phyloP scores from a whole-genome alignment of 2,113 vertebrate genomes.

The Stegostoma tigrinum region DNA sequence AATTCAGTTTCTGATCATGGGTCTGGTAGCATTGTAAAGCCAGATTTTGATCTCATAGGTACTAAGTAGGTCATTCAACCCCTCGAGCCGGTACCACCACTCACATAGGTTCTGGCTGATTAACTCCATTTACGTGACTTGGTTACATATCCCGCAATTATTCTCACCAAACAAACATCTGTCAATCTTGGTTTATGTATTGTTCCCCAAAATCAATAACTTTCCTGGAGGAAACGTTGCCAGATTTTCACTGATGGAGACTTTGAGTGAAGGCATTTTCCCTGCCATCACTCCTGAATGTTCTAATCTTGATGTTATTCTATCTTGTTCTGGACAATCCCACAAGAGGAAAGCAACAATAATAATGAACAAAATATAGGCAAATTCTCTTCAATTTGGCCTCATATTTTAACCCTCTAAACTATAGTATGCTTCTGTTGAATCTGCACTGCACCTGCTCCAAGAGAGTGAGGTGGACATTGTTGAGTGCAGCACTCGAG shows the following conservation, averaged over 20 bases:
- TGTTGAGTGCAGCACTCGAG: background rate
- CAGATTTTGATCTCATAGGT: background rate
- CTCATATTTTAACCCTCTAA: background rate
- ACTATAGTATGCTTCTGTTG: background rate
- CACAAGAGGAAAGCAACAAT: background rate
- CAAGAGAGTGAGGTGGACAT: background rate
- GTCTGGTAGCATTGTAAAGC: background rate
- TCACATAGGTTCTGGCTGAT: background rate
- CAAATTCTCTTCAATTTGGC: background rate
- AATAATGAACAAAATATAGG: background rate
- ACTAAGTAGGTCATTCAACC: background rate
- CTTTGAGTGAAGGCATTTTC: background rate
- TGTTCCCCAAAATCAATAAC: background rate
- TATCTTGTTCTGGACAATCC: background rate
- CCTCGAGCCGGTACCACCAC: background rate
- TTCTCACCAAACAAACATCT: background rate
- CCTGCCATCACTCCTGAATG: background rate
- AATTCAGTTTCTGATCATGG: background rate
- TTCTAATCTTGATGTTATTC: background rate
- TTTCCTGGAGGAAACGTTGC: background rate
- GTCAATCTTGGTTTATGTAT: background rate
- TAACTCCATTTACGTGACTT: background rate
- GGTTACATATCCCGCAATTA: background rate
- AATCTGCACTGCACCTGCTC: background rate
- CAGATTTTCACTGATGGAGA: background rate